Conservation (phyloP, 2,113 vertebrate species). For the Thunnus maccoyii region DNA sequence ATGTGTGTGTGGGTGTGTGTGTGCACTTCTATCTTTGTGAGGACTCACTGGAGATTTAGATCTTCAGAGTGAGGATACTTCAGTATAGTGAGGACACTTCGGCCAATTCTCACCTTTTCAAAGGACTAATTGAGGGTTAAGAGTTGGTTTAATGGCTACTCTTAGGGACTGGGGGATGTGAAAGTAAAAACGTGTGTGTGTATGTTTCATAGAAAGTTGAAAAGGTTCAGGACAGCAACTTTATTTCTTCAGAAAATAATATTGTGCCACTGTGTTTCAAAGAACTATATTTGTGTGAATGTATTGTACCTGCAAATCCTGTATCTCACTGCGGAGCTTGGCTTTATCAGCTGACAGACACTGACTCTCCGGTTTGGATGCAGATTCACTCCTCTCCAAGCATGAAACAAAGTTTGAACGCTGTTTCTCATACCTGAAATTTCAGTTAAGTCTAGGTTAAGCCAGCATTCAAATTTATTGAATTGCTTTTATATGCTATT, state of each 20-base stretch:
- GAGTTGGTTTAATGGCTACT: background rate
- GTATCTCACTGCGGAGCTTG: slow-evolving; percentile 90
- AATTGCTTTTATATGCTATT: background rate
- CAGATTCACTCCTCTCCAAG: slow-evolving; percentile 89
- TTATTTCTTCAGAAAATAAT: too few relatives aligned
- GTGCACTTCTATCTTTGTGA: too few relatives aligned
- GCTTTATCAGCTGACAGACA: slow-evolving; percentile 88
- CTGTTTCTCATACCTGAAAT: slow-evolving; percentile 92
- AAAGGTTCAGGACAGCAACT: background rate
- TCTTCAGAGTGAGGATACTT: too few relatives aligned
- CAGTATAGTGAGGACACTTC: too few relatives aligned
- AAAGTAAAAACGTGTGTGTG: background rate
- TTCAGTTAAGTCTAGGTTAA: background rate
- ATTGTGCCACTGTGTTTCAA: background rate
- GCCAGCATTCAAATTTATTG: background rate
- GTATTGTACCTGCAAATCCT: slow-evolving; percentile 86
- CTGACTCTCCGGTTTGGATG: slow-evolving; percentile 80
- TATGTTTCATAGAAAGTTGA: background rate
- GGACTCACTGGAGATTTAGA: too few relatives aligned
- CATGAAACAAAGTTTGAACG: slow-evolving; percentile 87
- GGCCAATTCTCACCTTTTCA: too few relatives aligned
- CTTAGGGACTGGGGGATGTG: too few relatives aligned
- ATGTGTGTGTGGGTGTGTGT: too few relatives aligned
- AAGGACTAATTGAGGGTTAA: background rate
- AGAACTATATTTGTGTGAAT: background rate